Percentiles rank a stretch among this genome's conserved stretches.
Conservation (phyloP, 2,888 invertebrate species). For the Zaprionus lineosus region DNA sequence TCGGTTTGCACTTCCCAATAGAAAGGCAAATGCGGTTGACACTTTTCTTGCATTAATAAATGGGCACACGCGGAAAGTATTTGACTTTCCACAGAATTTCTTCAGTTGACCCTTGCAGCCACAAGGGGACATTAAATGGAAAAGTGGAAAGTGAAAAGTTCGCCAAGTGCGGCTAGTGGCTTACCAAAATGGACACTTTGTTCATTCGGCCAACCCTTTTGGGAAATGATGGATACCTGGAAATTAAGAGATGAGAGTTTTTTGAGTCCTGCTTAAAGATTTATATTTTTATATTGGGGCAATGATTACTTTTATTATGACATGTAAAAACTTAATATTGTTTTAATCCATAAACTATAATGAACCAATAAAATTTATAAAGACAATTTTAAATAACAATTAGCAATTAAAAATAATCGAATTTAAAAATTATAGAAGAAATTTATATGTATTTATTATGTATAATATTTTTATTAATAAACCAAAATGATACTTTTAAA, state of each 20-base stretch:
- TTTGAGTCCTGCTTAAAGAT: too few species aligned
- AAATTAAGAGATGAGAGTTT: too few species aligned
- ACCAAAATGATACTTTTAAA: too few species aligned
- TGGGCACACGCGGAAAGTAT: slow-evolving; percentile 43
- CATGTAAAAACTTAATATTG: too few species aligned
- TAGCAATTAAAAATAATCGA: too few species aligned
- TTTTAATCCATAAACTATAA: too few species aligned
- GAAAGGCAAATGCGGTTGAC: slow-evolving; percentile 76
- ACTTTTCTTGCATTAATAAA: slow-evolving; percentile 74
- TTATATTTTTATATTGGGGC: neutral
- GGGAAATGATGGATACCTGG: slow-evolving; percentile 34
- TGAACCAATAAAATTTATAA: too few species aligned
- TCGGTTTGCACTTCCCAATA: slow-evolving; percentile 30
- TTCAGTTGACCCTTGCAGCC: slow-evolving; percentile 75
- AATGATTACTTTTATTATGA: too few species aligned
- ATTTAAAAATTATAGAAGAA: too few species aligned
- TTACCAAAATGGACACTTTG: slow-evolving; percentile 43
- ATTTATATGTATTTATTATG: too few species aligned
- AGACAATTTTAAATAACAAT: too few species aligned
- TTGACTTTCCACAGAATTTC: slow-evolving; percentile 61
- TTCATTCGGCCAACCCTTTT: slow-evolving; percentile 24
- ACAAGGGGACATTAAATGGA: slow-evolving; percentile 75
- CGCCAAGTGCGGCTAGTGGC: slow-evolving; percentile 20
- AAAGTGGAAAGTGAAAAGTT: slow-evolving; percentile 68
- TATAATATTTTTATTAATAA: too few species aligned